Evolutionary conservation across 2,113 vertebrate species (phyloP).

Genomic region (Myotis brandtii): DNA sequence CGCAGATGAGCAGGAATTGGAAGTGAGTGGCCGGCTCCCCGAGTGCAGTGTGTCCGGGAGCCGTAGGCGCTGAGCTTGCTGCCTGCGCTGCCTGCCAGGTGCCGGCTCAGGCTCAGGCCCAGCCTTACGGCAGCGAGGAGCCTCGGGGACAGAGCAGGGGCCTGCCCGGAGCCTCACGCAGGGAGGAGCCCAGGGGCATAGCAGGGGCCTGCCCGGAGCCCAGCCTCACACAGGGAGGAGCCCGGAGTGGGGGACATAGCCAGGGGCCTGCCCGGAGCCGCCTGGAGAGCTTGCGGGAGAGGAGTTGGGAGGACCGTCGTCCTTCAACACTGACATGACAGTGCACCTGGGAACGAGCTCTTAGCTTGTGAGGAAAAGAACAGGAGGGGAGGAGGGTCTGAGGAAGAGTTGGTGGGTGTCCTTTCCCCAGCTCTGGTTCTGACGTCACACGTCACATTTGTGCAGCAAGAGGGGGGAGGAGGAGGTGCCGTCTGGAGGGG

Average conservation of each 20-base stretch:
- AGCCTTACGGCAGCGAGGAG: too few species aligned
- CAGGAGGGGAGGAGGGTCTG: not conserved
- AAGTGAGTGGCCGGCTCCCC: not conserved
- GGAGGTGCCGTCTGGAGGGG: too few species aligned
- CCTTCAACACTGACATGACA: not conserved
- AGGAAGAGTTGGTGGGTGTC: not conserved
- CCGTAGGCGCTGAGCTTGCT: not conserved
- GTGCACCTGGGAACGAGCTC: not conserved
- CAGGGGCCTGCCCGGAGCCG: not conserved
- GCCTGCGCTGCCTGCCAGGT: not conserved
- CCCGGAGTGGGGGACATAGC: not conserved
- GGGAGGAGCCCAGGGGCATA: not conserved
- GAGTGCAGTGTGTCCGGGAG: rapidly evolving
- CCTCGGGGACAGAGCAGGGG: not conserved
- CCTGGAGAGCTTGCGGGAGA: not conserved
- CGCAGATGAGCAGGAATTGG: not conserved
- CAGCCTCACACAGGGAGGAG: too few species aligned
- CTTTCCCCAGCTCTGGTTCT: not conserved
- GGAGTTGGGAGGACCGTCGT: not conserved
- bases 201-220: too few species aligned
- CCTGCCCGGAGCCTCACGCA: too few species aligned
- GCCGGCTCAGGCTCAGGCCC: too few species aligned
- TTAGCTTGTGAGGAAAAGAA: not conserved
- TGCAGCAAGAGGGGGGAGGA: not conserved
- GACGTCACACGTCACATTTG: not conserved